phyloP scores from a whole-genome alignment of 2,888 invertebrate genomes.

The Pachydiplax longipennis region DNA sequence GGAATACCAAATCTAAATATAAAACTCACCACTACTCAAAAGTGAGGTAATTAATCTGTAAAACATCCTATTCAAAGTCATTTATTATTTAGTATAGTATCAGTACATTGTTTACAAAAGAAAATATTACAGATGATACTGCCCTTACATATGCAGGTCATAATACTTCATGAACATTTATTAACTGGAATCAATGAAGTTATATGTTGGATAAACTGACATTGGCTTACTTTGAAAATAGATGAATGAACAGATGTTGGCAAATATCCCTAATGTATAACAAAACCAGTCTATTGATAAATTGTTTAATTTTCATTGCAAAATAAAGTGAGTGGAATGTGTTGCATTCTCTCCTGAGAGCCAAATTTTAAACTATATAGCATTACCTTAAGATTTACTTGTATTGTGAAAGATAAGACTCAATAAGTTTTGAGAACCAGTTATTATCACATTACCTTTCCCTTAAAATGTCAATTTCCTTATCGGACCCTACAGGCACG shows the following conservation, averaged over 20 bases:
- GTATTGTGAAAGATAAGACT: neutral
- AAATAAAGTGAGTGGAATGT: constrained; percentile 16
- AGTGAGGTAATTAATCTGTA: neutral
- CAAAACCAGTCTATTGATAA: constrained; percentile 13
- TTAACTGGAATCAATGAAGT: constrained; percentile 27
- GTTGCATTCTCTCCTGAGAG: neutral
- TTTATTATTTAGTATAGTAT: constrained; percentile 47
- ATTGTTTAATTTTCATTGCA: neutral
- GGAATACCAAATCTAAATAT: too few relatives aligned
- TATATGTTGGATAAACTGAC: constrained; percentile 44
- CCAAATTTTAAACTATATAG: constrained; percentile 15
- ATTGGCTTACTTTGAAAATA: constrained; percentile 41
- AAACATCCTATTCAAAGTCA: constrained; percentile 46
- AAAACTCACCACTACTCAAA: too few relatives aligned
- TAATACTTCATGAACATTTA: constrained; percentile 37
- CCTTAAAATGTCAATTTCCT: constrained; percentile 27
- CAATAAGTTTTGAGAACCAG: constrained; percentile 30
- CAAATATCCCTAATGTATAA: neutral
- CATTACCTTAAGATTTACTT: constrained; percentile 12
- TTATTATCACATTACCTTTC: constrained; percentile 46
- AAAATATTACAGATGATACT: constrained; percentile 46
- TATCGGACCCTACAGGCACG: constrained; percentile 44
- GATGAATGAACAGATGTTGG: constrained; percentile 34
- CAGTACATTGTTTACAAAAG: constrained; percentile 48
- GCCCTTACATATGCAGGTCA: constrained; percentile 37